Base-by-base conservation (phyloP, 2,113 vertebrate species). In the Calonectris borealis region DNA sequence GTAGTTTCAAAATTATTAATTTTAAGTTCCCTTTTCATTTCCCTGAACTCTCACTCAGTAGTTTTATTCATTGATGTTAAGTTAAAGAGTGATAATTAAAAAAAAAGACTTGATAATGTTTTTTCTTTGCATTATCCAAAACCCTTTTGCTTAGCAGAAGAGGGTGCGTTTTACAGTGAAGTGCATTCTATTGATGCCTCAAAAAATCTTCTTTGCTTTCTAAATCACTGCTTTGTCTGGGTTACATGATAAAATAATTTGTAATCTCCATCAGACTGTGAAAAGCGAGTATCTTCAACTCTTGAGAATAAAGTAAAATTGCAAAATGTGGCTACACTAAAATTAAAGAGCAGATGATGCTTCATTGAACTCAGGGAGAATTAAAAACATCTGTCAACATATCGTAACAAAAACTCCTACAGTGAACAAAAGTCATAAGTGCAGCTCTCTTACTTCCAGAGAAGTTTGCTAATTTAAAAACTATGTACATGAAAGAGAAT, bases 341-440 rank as follows among this genome's bases (percentile, higher is more conserved):
- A 88, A 92, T 92, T 83, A 92, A 94, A 83, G 58, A 92, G 60
- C 42, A 64, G 38, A 40, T 0, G 4, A 86, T 83, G 70, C 66
- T 62, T 90, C 82, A 77, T 1, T 77, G 85, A 90, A 80, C 72
- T 70, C 79, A 40, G 38, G 29, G 42, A 91, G 60, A 86, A 95
- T 68, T 19, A 86, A 29, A 95, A 96, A 94, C 69, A 88, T 84
- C 52, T 95, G 76, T 64, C 90, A 86, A 81, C 21, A 48, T 48
- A 86, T 7, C 6, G 2, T 44, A 87, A 89, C 38, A 82, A 75
- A 95, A 85, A 57, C 46, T 88, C 51, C 55, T 88, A 62, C 32
- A 51, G 51, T 31, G 76, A 94, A 70, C 58, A 55, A 68, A 93
- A 77, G 70, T 31, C 7, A 0, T 42, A 61, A 57, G 22, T 34